Percentiles rank a stretch among this genome's conserved stretches.
Evolutionary conservation across 2,797 vertebrate species (phyloP).

Genomic region (Enteromius anoplus): DNA sequence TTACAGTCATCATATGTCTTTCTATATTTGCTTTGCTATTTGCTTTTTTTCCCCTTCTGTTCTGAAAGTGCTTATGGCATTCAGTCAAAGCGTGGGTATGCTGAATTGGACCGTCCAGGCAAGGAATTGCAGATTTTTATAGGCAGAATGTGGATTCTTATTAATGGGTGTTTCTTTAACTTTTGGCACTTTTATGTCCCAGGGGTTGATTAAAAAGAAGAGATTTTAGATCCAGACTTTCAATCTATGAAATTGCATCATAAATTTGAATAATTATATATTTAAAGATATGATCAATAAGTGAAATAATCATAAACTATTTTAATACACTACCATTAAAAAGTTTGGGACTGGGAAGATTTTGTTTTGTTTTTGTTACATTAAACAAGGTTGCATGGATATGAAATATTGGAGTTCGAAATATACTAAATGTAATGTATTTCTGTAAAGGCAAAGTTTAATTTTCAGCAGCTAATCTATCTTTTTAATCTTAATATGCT

Average conservation of each 20-base stretch:
- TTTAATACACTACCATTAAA: background rate
- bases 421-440: background rate
- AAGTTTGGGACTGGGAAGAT: background rate
- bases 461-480: background rate
- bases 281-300: background rate
- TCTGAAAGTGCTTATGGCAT: constrained; percentile 15
- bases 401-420: background rate
- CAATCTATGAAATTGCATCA: background rate
- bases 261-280: background rate
- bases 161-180: constrained; percentile 12
- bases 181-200: background rate
- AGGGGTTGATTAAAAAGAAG: constrained; percentile 13
- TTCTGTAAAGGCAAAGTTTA: background rate
- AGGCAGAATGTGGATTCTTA: constrained; percentile 18
- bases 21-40: constrained; percentile 17
- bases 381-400: background rate
- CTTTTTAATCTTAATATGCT: too few relatives aligned
- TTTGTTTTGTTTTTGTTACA: background rate
- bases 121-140: constrained; percentile 10
- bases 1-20: constrained; percentile 53
- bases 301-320: background rate
- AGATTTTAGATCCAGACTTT: background rate
- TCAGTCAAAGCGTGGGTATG: background rate
- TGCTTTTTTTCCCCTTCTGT: background rate
- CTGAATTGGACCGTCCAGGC: constrained; percentile 3